Evolutionary conservation across 2,113 vertebrate genomes (phyloP), one percentile per base, ranked within the genome.

Genomic region (Aldabrachelys gigantea): DNA sequence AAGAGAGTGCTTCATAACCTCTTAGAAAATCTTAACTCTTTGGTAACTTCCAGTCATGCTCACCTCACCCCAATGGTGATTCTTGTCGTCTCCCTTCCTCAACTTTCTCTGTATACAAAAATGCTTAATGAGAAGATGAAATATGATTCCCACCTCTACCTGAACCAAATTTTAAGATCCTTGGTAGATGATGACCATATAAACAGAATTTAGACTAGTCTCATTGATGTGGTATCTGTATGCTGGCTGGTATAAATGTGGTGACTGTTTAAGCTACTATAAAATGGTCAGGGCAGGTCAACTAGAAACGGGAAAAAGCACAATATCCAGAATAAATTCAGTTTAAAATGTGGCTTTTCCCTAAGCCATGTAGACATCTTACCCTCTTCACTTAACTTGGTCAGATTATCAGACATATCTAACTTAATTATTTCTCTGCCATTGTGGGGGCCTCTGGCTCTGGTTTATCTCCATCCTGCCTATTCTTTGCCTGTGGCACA

Each of bases 71-170:
- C 7, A 65, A 3, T 41, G 69, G 69, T 75, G 69, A 92, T 35
- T 1, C 72, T 69, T 72, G 3, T 38, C 79, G 16, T 1, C 4
- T 80, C 87, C 81, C 35, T 3, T 17, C 21, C 14, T 3, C 84
- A 29, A 10, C 1, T 84, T 82, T 76, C 41, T 82, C 24, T 44
- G 89, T 13, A 65, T 11, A 49, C 2, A 75, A 11, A 82, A 8
- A 12, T 84, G 3, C 3, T 53, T 5, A 0, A 3, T 52, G 17
- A 35, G 31, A 8, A 0, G 0, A 41, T 65, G 31, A 14, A 76
- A 81, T 84, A 5, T 19, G 52, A 0, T 76, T 85, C 89, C 75
- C 47, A 12, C 10, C 16, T 80, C 76, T 10, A 11, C 72, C 62
- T 89, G 57, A 80, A 29, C 1, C 47, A 85, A n/a, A 54, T 69